phyloP scores from a whole-genome alignment of 2,113 vertebrate genomes.

The Micronycteris hirsuta region DNA sequence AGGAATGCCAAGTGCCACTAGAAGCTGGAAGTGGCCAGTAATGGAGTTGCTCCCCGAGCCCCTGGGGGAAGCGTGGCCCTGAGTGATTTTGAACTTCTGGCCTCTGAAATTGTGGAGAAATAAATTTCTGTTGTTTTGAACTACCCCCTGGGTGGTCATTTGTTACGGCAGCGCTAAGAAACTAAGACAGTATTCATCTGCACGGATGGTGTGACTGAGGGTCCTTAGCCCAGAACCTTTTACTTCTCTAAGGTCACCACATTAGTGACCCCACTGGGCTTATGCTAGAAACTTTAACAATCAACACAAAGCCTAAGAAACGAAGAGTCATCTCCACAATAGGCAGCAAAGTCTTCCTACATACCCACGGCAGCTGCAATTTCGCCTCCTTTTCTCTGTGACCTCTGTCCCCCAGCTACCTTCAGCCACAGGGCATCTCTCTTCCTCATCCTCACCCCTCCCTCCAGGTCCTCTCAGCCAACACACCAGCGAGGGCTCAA shows the following conservation, averaged over 20 bases:
- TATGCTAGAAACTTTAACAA: not conserved
- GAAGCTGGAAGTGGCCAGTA: not conserved
- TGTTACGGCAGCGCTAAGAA: not conserved
- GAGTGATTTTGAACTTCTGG: not conserved
- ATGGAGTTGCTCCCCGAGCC: fast-evolving
- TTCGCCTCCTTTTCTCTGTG: not conserved
- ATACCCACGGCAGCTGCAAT: not conserved
- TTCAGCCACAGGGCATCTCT: too few relatives aligned
- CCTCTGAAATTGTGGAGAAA: not conserved
- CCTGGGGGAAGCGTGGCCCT: not conserved
- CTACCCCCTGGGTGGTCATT: not conserved
- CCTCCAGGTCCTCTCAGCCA: not conserved
- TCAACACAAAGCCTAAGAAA: not conserved
- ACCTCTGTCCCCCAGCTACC: not conserved
- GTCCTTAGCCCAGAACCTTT: not conserved
- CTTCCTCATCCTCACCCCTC: not conserved
- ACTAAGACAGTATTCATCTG: fast-evolving
- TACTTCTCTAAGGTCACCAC: not conserved
- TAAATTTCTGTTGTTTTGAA: not conserved
- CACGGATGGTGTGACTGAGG: not conserved
- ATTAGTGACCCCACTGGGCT: not conserved
- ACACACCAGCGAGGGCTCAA: not conserved
- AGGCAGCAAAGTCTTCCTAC: not conserved
- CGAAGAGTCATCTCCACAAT: too few relatives aligned
- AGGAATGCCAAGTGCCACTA: not conserved